Evolutionary conservation across 2,888 invertebrate genomes (phyloP).

Genomic region (Pemphredon lugubris): DNA sequence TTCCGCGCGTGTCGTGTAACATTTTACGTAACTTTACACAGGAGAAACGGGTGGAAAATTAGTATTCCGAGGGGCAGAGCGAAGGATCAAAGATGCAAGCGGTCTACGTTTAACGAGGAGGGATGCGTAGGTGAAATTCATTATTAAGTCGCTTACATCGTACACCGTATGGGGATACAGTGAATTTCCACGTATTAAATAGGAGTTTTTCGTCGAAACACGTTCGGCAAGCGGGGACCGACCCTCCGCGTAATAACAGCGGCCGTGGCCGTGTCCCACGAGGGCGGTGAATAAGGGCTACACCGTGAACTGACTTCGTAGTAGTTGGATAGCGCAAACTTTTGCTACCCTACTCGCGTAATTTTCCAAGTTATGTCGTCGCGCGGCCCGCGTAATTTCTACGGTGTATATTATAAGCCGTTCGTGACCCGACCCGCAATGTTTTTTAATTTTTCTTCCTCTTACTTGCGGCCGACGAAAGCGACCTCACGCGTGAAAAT

Average conservation of each 20-base stretch:
- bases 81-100: conserved; percentile 1
- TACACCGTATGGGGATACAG: conserved; percentile 48
- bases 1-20: no score
- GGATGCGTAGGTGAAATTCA: conserved; percentile 47
- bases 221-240: conserved; percentile 59
- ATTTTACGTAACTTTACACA: no score
- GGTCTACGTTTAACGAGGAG: conserved; percentile 39
- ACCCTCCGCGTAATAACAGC: conserved; percentile 63
- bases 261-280: conserved; percentile 64
- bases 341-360: conserved; percentile 67
- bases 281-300: conserved; percentile 72
- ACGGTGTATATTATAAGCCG: conserved; percentile 66
- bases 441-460: conserved; percentile 60
- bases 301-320: conserved; percentile 73
- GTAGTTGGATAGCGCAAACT: conserved; percentile 68
- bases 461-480: conserved; percentile 23
- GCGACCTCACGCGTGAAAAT: conserved; percentile 27
- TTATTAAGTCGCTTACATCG: conserved; percentile 36
- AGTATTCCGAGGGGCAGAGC: conserved; percentile 6
- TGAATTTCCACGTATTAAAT: conserved; percentile 66
- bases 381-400: conserved; percentile 62
- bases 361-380: conserved; percentile 67
- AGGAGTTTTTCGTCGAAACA: conserved; percentile 64
- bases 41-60: background rate
- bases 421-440: conserved; percentile 65